phyloP scores from a whole-genome alignment of 2,113 vertebrate species.

The Atractosteus spatula region DNA sequence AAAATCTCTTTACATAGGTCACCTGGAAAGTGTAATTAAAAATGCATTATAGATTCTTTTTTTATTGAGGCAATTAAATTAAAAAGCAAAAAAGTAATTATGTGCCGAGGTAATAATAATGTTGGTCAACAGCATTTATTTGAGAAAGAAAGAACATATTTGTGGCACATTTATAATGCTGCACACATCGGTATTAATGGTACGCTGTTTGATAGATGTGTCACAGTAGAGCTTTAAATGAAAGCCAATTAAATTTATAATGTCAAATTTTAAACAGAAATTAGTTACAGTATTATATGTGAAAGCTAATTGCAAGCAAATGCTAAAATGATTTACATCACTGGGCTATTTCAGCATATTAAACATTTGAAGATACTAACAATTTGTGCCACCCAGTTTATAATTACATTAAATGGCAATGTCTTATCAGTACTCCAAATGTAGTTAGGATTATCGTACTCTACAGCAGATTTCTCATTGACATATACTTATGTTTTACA shows the following conservation, averaged over 20 bases:
- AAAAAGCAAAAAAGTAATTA: conserved; percentile 94
- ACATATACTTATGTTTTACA: conserved; percentile 51
- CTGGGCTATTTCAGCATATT: conserved; percentile 55
- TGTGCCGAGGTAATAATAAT: conserved; percentile 91
- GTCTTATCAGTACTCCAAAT: conserved; percentile 72
- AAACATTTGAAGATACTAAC: conserved; percentile 69
- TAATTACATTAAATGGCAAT: conserved; percentile 74
- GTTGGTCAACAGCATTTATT: conserved; percentile 97
- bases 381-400: conserved; percentile 66
- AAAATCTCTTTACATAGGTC: conserved; percentile 96
- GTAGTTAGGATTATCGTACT: conserved; percentile 69
- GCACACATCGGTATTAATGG: conserved; percentile 73
- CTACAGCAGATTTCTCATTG: conserved; percentile 60
- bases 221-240: conserved; percentile 81
- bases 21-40: conserved; percentile 97
- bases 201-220: conserved; percentile 84
- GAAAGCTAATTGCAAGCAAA: conserved; percentile 64
- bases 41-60: conserved; percentile 94
- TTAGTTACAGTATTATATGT: conserved; percentile 69
- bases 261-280: conserved; percentile 91
- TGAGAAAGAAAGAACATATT: conserved; percentile 76
- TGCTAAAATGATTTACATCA: conserved; percentile 66
- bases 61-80: conserved; percentile 98
- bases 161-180: conserved; percentile 78
- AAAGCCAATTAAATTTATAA: conserved; percentile 95